Base-by-base conservation (phyloP, 1,140 invertebrate genomes). In the Aphaenogaster ashmeadi region DNA sequence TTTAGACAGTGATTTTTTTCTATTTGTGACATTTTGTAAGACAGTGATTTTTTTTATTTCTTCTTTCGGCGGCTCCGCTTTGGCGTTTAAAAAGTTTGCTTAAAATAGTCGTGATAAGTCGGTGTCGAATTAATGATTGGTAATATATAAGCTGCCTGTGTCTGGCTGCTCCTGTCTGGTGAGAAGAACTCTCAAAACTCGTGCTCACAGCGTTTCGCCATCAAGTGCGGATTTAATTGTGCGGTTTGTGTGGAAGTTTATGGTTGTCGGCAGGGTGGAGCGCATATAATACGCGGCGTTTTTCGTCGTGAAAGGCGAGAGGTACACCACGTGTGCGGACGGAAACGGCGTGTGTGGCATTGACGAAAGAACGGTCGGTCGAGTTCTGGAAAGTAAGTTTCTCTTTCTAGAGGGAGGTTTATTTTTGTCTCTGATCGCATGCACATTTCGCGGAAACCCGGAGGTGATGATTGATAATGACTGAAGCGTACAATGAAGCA, bases 321-420 rank as follows among this genome's bases (percentile, higher is more conserved):
- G 33, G 56, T 21, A 13, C 69, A 62, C 41, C 69, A 84, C 41
- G 41, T 44, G 75, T 44, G 80, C 50, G 66, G 11, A 33, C 27
- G 69, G 41, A 84, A 58, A 60, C 54, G 13, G 15, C 44, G 36
- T 62, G 52, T 41, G 67, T 21, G 18, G 52, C 27, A 38, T 18
- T 8, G 47, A 27, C 13, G 36, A 69, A 33, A 60, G 13, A 33
- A 56, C 41, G n/a, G 13, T 60, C 0, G 62, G 27, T 38, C 36
- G 38, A 44, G 38, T 56, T 71, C n/a, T 47, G 33, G 7, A 84
- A 50, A 50, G 54, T 84, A 84, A 84, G 80, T 84, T 56, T 18
- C 18, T 74, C 2, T 54, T 54, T 13, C 6, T 9, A 47, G 18
- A 66, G 62, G 18, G 0, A 62, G 8, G 36, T 81, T 50, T 58